Evolutionary conservation across 1,140 invertebrate genomes (phyloP).

Genomic region (Drosophila repleta): DNA sequence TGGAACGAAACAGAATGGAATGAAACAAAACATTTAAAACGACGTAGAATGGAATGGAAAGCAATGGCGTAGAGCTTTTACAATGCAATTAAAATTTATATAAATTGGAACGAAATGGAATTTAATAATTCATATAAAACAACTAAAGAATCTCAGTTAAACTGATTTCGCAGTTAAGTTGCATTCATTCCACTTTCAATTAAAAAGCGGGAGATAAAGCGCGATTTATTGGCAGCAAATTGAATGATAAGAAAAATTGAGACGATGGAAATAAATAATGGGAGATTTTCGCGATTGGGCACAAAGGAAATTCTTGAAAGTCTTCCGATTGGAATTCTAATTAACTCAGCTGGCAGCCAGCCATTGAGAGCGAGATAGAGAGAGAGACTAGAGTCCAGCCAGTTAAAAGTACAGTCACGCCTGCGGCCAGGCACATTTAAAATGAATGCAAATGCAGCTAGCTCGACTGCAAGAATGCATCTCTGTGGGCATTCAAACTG

Average conservation of each 20-base stretch:
- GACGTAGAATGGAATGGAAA: background rate
- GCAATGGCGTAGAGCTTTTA: background rate
- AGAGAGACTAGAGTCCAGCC: too few relatives aligned
- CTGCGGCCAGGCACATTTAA: conserved; percentile 12
- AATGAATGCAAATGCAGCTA: conserved; percentile 22
- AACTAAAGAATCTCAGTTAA: too few relatives aligned
- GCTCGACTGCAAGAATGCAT: background rate
- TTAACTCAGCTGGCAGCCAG: background rate
- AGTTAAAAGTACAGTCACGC: conserved; percentile 26
- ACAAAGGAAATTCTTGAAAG: conserved; percentile 2
- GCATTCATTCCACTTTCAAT: background rate
- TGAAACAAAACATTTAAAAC: background rate
- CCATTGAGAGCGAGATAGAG: background rate
- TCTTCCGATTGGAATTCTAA: conserved; percentile 4
- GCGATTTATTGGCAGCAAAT: background rate
- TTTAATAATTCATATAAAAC: background rate
- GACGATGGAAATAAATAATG: too few relatives aligned
- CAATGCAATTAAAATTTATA: too few relatives aligned
- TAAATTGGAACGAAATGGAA: background rate
- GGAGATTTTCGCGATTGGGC: background rate
- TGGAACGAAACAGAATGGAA: background rate
- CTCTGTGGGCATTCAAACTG: conserved; percentile 20
- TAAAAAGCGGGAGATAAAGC: background rate
- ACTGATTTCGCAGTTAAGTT: too few relatives aligned
- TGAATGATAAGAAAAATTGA: background rate